A percentile compares a stretch with the other conserved stretches of the same genome.
phyloP scores from a whole-genome alignment of 2,888 invertebrate species.

The Dermolepida albohirtum region DNA sequence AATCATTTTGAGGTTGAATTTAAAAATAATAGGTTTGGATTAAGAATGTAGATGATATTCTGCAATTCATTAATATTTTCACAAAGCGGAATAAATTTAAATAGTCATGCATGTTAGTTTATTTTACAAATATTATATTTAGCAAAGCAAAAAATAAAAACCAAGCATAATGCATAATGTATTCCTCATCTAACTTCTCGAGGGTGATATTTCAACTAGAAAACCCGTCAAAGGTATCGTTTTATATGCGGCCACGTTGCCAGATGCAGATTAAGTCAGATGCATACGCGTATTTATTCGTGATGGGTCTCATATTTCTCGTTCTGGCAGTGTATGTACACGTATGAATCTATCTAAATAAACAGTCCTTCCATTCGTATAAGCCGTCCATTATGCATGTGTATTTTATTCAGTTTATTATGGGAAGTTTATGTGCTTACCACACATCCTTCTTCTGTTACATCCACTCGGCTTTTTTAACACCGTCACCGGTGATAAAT shows the following conservation, averaged over 20 bases:
- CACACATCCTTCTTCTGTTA: conserved; percentile 31
- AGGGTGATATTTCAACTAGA: conserved; percentile 14
- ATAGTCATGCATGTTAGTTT: too few relatives aligned
- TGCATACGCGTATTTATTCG: conserved; percentile 23
- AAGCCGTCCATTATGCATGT: conserved; percentile 30
- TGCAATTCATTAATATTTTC: too few relatives aligned
- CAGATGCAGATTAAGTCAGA: conserved; percentile 35
- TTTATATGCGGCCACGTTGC: conserved; percentile 27
- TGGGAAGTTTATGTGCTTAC: conserved; percentile 32
- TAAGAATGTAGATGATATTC: too few relatives aligned
- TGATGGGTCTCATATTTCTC: conserved; percentile 28
- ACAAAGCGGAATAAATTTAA: too few relatives aligned
- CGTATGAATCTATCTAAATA: conserved; percentile 10
- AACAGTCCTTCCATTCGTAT: neutral
- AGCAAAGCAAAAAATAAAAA: too few relatives aligned
- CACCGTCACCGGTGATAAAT: neutral
- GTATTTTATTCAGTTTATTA: conserved; percentile 33
- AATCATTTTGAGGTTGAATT: too few relatives aligned
- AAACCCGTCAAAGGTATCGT: conserved; percentile 27
- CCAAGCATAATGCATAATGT: too few relatives aligned
- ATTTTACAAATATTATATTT: too few relatives aligned
- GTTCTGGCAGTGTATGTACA: conserved; percentile 2
- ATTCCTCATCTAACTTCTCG: too few relatives aligned
- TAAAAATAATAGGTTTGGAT: too few relatives aligned
- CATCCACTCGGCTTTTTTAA: conserved; percentile 25